Evolutionary conservation across 1,140 invertebrate genomes (phyloP), one percentile per base, ranked within the genome.

Genomic region (Phenacoccus solenopsis): DNA sequence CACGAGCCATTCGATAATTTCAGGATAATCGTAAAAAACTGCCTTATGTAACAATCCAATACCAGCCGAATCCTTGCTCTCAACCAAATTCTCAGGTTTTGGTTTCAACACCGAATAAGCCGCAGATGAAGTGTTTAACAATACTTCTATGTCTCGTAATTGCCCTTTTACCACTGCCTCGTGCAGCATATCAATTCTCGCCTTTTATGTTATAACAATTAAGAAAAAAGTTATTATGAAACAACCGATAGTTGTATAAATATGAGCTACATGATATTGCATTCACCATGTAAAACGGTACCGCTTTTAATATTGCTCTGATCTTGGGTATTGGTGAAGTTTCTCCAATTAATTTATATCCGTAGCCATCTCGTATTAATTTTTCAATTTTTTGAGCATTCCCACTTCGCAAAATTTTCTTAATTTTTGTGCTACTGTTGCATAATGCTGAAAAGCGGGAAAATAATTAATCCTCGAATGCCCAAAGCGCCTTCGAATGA

Each of bases 31-130:
- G 77, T 90, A 85, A 73, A 87, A 87, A 9, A 93, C 84, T 0
- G 89, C 87, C 78, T 93, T 90, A 78, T 93, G 89, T 32, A 92
- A 76, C 28, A 93, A 78, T 7, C 88, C 87, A 28, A 86, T 84
- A 2, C 90, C 90, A n/a, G 85, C 81, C 25, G 84, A 81, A 78
- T 93, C 90, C 74, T 87, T 86, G 22, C 88, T 87, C 67, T 85
- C 76, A 0, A 86, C 85, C 69, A 89, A 80, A 74, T 84, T 74
- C 83, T 85, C 71, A 82, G 81, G n/a, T 82, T 82, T 49, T 82
- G 83, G 21, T 80, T 68, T 71, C 5, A 69, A 71, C 4, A 64
- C 59, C 4, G 59, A 64, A 20, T 20, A 64, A 4, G 25, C 59
- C 10, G 59, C 1, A 25, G 59, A 64, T 28, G 25, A 25, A 24